These are phyloP conservation scores for Agrotis ipsilon DNA, from an alignment of 2,888 invertebrate genomes.

Conservation along the genomic window DNA sequence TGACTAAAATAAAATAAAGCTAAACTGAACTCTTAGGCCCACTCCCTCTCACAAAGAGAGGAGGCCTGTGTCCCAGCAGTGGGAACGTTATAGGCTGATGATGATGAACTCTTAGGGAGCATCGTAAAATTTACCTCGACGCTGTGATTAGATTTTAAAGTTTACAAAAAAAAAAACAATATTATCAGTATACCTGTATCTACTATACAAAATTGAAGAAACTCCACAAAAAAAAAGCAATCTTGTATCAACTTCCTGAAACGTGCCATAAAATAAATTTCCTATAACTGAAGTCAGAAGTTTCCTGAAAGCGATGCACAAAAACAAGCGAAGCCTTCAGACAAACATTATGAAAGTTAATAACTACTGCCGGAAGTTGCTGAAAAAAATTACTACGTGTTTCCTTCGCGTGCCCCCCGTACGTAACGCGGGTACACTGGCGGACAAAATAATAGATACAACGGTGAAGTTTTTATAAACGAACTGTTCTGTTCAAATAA, in stretches of 20 bases:
- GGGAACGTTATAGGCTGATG: too few relatives aligned
- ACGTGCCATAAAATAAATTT: slow-evolving; percentile 43
- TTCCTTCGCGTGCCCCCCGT: slow-evolving; percentile 64
- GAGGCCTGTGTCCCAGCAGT: too few relatives aligned
- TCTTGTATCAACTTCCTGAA: slow-evolving; percentile 6
- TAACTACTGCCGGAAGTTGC: slow-evolving; percentile 69
- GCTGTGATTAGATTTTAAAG: too few relatives aligned
- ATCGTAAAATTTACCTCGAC: too few relatives aligned
- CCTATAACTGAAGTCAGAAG: slow-evolving; percentile 33
- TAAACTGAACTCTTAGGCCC: too few relatives aligned
- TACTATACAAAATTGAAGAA: slow-evolving; percentile 2
- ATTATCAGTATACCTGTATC: neutral
- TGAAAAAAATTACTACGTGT: slow-evolving; percentile 63
- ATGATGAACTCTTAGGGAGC: too few relatives aligned
- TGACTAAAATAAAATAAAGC: too few relatives aligned
- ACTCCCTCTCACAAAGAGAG: too few relatives aligned
- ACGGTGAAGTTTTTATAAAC: neutral
- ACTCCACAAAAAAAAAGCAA: slow-evolving; percentile 9
- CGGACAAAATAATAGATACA: slow-evolving; percentile 33
- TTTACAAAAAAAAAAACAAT: neutral
- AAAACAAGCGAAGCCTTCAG: slow-evolving; percentile 63
- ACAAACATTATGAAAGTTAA: slow-evolving; percentile 71
- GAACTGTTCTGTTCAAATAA: neutral
- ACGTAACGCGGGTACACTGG: slow-evolving; percentile 52
- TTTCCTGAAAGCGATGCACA: slow-evolving; percentile 56